Base-by-base conservation (phyloP, 1,140 invertebrate genomes). In the Cylas formicarius region DNA sequence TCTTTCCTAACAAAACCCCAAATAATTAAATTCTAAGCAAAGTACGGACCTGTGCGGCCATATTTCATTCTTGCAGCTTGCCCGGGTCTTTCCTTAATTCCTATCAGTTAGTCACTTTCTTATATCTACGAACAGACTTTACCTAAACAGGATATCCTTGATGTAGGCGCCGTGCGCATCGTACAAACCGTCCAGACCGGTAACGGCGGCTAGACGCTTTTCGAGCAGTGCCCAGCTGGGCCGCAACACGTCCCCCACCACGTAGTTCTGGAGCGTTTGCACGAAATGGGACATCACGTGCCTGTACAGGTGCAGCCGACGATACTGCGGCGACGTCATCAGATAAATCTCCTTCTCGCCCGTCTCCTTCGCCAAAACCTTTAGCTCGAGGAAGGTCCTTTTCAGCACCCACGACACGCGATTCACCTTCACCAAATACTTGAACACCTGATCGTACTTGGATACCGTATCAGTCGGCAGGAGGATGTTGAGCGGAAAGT, bases 401-500 rank as follows among this genome's bases (percentile, higher is more conserved):
- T 82, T 76, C 4, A 86, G 55, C 10, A 81, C 74, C 78, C 79
- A 85, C 4, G 75, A 75, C 20, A 83, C 76, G n/a, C 82, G 70
- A 44, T 82, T 74, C 34, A 86, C 72, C 66, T 82, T 84, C 4
- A 87, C 50, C 10, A 86, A 59, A 63, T 84, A 84, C 56, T 79
- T 77, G 53, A 87, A 86, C 0, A 87, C 77, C 55, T 76, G 76
- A 1, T 74, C 74, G 56, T 86, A 86, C 52, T 82, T 74, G 7
- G 70, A 55, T 39, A 86, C 67, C 0, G 78, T 71, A 40, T 81
- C 77, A 0, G 74, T 73, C 3, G 81, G 83, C 16, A 87, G 64
- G 21, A 88, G 75, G 18, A 87, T 77, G 60, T 86, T 86, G 1
- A 86, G 56, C 0, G 85, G 84, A 84, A 84, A 88, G 8, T 73